Percentiles rank a stretch among this genome's conserved stretches.
Conservation (phyloP, 2,113 vertebrate species). For the Elachura formosa region DNA sequence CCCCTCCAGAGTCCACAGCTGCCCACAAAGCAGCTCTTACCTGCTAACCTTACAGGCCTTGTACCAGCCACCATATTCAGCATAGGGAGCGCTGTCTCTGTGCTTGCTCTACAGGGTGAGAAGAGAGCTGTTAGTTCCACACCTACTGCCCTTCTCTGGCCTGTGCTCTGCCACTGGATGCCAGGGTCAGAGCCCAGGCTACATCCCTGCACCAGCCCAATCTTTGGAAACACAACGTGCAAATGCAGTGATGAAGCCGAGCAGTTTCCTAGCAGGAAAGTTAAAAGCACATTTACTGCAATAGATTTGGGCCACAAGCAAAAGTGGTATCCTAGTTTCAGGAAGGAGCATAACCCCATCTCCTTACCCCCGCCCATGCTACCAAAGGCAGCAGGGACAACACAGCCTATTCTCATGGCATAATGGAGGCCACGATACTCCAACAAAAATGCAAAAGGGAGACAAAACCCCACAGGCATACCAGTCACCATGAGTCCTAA, state of each 20-base stretch:
- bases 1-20: not conserved
- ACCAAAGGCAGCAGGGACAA: not conserved
- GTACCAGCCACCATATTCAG: constrained; percentile 97
- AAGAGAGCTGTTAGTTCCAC: not conserved
- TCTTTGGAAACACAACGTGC: not conserved
- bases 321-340: not conserved
- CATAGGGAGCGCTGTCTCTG: constrained; percentile 85
- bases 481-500: not conserved
- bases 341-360: not conserved
- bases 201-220: not conserved
- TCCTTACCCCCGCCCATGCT: not conserved
- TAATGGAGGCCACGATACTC: not conserved
- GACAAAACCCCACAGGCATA: not conserved
- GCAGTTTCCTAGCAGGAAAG: not conserved
- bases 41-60: constrained; percentile 98
- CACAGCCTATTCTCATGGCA: accelerated
- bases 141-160: not conserved
- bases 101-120: constrained; percentile 81
- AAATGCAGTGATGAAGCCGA: not conserved
- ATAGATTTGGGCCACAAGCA: not conserved
- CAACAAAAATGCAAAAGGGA: not conserved
- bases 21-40: constrained; percentile 62
- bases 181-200: not conserved
- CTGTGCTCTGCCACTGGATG: not conserved
- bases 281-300: not conserved